These are phyloP conservation scores for Ancistrus triradiatus DNA, from an alignment of 2,113 vertebrate species.

Conservation along the genomic window DNA sequence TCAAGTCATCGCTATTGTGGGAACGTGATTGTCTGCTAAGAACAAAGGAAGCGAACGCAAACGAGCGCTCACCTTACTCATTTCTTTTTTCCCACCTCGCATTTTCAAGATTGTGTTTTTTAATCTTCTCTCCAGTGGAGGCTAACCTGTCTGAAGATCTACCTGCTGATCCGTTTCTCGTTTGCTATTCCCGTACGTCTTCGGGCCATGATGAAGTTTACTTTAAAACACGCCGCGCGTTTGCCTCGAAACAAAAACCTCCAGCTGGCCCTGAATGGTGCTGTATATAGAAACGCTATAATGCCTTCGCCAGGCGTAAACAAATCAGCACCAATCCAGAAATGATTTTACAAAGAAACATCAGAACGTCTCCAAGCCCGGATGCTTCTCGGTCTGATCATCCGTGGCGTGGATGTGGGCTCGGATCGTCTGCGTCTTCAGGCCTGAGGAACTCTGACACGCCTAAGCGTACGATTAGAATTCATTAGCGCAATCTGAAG, in stretches of 20 bases:
- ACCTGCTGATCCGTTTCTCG: conserved; percentile 37
- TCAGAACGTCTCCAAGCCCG: too few relatives aligned
- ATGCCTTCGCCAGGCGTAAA: background rate
- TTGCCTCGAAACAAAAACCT: too few relatives aligned
- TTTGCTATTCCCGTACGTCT: conserved; percentile 7
- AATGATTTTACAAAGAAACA: too few relatives aligned
- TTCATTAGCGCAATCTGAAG: conserved; percentile 72
- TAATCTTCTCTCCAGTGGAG: conserved; percentile 26
- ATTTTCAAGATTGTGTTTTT: conserved; percentile 15
- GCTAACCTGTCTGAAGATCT: conserved; percentile 30
- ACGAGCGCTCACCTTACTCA: conserved; percentile 18
- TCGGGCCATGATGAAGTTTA: conserved; percentile 12
- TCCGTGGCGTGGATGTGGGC: conserved; percentile 59
- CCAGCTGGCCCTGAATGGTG: too few relatives aligned
- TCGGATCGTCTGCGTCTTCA: conserved; percentile 63
- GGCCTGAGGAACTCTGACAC: conserved; percentile 71
- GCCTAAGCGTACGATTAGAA: conserved; percentile 73
- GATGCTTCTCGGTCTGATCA: conserved; percentile 46
- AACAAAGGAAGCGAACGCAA: conserved; percentile 34
- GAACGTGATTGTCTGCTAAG: conserved; percentile 23
- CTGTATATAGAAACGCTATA: too few relatives aligned
- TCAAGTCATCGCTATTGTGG: conserved; percentile 25
- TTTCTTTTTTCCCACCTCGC: background rate
- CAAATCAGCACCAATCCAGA: too few relatives aligned
- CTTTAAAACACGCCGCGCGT: background rate